Evolutionary conservation across 2,888 invertebrate species (phyloP).

Genomic region (Catocala fraxini): DNA sequence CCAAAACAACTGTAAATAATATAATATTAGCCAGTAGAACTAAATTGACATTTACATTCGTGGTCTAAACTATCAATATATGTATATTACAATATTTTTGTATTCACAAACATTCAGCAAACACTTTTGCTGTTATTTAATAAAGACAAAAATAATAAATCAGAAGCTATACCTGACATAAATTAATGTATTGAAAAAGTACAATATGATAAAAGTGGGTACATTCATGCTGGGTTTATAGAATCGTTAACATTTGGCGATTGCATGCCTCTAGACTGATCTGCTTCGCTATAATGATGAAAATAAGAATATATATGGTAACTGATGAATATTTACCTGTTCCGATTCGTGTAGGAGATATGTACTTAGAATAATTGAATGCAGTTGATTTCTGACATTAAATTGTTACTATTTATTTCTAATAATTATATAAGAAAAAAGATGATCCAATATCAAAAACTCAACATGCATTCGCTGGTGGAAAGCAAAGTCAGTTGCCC

Average conservation of each 20-base stretch:
- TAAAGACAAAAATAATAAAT: constrained; percentile 14
- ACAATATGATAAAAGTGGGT: constrained; percentile 43
- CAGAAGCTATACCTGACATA: constrained; percentile 20
- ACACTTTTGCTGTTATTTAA: constrained; percentile 11
- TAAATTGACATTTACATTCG: too few species aligned
- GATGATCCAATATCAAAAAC: constrained; percentile 49
- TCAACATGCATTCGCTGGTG: constrained; percentile 65
- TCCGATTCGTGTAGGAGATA: constrained; percentile 44
- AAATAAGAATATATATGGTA: constrained; percentile 43
- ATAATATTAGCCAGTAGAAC: too few species aligned
- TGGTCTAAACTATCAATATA: too few species aligned
- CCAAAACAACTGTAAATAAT: too few species aligned
- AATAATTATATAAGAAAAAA: constrained; percentile 19
- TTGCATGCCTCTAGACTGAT: constrained; percentile 63
- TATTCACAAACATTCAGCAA: constrained; percentile 6
- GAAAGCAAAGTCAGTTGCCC: constrained; percentile 61
- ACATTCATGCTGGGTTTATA: constrained; percentile 57
- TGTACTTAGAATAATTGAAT: constrained; percentile 47
- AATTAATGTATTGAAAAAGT: constrained; percentile 35
- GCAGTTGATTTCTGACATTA: constrained; percentile 50
- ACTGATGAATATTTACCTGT: constrained; percentile 49
- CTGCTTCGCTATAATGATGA: constrained; percentile 44
- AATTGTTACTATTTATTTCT: constrained; percentile 20
- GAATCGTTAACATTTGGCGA: constrained; percentile 49
- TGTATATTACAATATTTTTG: too few species aligned